phyloP scores from a whole-genome alignment of 2,888 invertebrate genomes.

The Lycaena phlaeas region DNA sequence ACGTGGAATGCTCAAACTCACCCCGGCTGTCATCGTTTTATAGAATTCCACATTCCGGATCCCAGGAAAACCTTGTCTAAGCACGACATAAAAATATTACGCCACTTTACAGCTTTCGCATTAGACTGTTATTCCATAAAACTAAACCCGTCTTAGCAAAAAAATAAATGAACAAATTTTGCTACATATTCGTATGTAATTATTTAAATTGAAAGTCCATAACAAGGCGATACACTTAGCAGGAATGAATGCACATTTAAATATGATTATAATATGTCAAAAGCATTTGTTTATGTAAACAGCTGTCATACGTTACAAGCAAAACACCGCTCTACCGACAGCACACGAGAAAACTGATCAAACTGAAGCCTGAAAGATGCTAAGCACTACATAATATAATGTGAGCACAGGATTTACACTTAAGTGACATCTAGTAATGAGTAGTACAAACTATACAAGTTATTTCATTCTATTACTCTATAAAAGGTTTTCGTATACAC shows the following conservation, averaged over 20 bases:
- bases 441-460: slow-evolving; percentile 29
- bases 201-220: too few species aligned
- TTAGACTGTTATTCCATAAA: slow-evolving; percentile 44
- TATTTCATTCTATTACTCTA: too few species aligned
- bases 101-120: slow-evolving; percentile 30
- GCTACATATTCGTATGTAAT: too few species aligned
- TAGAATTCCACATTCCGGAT: slow-evolving; percentile 51
- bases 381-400: not conserved
- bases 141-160: slow-evolving; percentile 19
- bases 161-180: not conserved
- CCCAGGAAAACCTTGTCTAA: slow-evolving; percentile 47
- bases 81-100: slow-evolving; percentile 39
- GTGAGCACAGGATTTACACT: not conserved
- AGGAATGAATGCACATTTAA: too few species aligned
- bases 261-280: too few species aligned
- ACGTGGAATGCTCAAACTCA: too few species aligned
- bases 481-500: too few species aligned
- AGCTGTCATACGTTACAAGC: slow-evolving; percentile 56
- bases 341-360: slow-evolving; percentile 54
- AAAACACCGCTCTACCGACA: slow-evolving; percentile 59
- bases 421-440: slow-evolving; percentile 30
- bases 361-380: slow-evolving; percentile 54
- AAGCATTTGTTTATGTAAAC: slow-evolving; percentile 47
- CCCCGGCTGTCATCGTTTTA: slow-evolving; percentile 62
- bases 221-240: too few species aligned